Evolutionary conservation across 2,888 invertebrate genomes (phyloP), one percentile per base, ranked within the genome.

Genomic region (Lissocephala sabroskyi): DNA sequence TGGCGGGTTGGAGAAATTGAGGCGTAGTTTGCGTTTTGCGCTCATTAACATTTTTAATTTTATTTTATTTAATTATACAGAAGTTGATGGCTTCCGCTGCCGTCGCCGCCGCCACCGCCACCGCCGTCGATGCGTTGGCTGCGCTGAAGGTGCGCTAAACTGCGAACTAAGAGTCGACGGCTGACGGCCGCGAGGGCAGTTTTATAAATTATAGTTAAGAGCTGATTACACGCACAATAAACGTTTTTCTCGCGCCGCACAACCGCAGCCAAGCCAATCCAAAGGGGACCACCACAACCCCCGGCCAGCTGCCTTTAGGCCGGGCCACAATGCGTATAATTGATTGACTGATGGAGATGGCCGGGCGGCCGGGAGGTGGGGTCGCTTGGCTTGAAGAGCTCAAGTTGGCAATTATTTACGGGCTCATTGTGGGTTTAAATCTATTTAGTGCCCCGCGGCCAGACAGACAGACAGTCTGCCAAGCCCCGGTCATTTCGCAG

Each of bases 1-100:
- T n/a, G n/a, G n/a, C n/a, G n/a, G n/a, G n/a, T n/a, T n/a, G n/a
- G n/a, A n/a, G n/a, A n/a, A n/a, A n/a, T n/a, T n/a, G n/a, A n/a
- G n/a, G n/a, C n/a, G 23, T 23, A 33, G 17, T 39, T 18, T 46
- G 42, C 35, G 52, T 33, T n/a, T n/a, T 47, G 39, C 39, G 56
- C 66, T 77, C 59, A 74, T 74, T 74, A 74, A 59, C 70, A 76
- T 77, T 75, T 74, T 70, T 74, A 77, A 74, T 74, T 77, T 77
- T 62, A 73, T 73, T 77, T 77, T 76, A 73, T 73, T 74, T 73
- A 73, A 73, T 76, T 73, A 76, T 76, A 73, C 62, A 67, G 62
- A 75, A 67, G 68, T 75, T 73, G 68, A 70, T 66, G 60, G 75
- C 65, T 73, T 75, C 70, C 76, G 73, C 65, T n/a, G n/a, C n/a